phyloP scores from a whole-genome alignment of 2,797 vertebrate species.

The Brotula barbata region DNA sequence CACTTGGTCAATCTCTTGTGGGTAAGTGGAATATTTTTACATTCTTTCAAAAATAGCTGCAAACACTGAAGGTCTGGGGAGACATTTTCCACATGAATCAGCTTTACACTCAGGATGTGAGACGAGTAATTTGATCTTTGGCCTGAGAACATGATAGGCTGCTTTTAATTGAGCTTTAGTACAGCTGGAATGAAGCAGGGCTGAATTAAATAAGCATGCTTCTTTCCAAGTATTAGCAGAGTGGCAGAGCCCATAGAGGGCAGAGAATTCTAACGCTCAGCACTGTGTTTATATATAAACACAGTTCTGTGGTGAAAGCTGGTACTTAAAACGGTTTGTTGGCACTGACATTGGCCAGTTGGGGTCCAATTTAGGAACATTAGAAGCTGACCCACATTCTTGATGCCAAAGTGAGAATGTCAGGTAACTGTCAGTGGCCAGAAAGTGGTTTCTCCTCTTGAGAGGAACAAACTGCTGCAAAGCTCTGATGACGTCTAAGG shows the following conservation, averaged over 20 bases:
- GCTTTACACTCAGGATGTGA: constrained; percentile 49
- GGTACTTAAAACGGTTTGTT: constrained; percentile 39
- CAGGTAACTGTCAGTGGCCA: constrained; percentile 39
- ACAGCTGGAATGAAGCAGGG: constrained; percentile 48
- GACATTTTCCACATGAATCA: constrained; percentile 61
- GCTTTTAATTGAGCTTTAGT: constrained; percentile 63
- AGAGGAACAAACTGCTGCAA: constrained; percentile 40
- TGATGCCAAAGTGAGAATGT: constrained; percentile 38
- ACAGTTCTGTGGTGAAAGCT: constrained; percentile 34
- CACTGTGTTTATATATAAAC: constrained; percentile 50
- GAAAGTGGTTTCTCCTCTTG: constrained; percentile 22
- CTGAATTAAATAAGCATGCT: constrained; percentile 49
- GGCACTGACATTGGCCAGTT: constrained; percentile 14
- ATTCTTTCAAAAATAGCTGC: constrained; percentile 56
- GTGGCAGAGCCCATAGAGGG: constrained; percentile 28
- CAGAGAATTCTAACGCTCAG: constrained; percentile 43
- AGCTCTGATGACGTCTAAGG: constrained; percentile 19
- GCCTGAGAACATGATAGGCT: constrained; percentile 42
- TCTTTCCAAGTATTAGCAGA: constrained; percentile 34
- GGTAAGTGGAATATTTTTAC: constrained; percentile 47
- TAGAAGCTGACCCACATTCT: constrained; percentile 65
- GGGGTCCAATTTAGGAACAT: constrained; percentile 56
- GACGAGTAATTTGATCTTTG: constrained; percentile 60
- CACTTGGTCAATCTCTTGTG: constrained; percentile 49
- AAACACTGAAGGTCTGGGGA: constrained; percentile 29